phyloP scores from a whole-genome alignment of 2,113 vertebrate species.

The Pipa parva region DNA sequence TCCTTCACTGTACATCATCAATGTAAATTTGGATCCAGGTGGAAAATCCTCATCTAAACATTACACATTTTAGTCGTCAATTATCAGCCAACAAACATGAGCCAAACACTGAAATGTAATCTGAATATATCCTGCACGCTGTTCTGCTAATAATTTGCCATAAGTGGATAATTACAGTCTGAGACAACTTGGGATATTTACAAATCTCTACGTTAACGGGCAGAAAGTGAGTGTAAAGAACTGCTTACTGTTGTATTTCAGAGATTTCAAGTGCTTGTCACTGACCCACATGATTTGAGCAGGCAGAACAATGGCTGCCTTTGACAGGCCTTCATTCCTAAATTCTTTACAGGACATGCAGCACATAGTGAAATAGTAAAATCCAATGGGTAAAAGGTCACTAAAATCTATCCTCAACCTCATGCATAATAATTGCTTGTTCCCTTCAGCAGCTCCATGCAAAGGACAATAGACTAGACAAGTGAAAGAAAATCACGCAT shows the following conservation, averaged over 20 bases:
- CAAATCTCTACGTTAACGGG: too few relatives aligned
- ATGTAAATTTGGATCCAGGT: too few relatives aligned
- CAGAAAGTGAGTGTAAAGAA: too few relatives aligned
- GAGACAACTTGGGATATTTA: too few relatives aligned
- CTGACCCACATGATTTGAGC: constrained; percentile 73
- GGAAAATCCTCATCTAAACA: too few relatives aligned
- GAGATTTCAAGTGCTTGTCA: constrained; percentile 68
- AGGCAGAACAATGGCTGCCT: constrained; percentile 73
- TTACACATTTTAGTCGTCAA: too few relatives aligned
- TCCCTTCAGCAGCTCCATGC: constrained; percentile 56
- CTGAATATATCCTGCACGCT: too few relatives aligned
- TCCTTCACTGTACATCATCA: too few relatives aligned
- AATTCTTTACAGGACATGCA: constrained; percentile 76
- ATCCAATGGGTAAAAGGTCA: constrained; percentile 72
- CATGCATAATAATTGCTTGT: constrained; percentile 65
- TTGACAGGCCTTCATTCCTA: constrained; percentile 73
- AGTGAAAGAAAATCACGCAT: constrained; percentile 55
- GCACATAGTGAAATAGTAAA: constrained; percentile 72
- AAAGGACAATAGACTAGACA: constrained; percentile 53
- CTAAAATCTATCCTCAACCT: constrained; percentile 64
- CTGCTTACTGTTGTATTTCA: constrained; percentile 52
- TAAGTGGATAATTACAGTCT: too few relatives aligned
- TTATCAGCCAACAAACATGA: too few relatives aligned
- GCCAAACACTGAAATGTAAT: too few relatives aligned
- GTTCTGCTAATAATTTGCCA: too few relatives aligned